Evolutionary conservation across 2,888 invertebrate genomes (phyloP), one percentile per base, ranked within the genome.

Genomic region (Steromphala cineraria): DNA sequence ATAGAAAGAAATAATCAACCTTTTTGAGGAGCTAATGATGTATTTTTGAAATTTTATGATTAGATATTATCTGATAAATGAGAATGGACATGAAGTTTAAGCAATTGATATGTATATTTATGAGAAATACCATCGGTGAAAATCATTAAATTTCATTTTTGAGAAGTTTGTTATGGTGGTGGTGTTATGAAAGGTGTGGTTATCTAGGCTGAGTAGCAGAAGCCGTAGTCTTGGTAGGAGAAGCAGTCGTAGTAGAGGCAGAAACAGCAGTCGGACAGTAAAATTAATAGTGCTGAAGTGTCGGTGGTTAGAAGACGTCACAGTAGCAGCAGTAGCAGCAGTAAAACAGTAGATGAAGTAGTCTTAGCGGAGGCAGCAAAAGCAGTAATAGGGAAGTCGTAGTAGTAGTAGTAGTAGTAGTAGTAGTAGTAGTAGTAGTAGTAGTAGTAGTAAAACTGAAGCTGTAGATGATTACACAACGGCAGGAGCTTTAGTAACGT

Each of bases 331-430:
- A 52, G 52, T 19, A 75, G 40, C 17, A 46, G 52, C 52, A 36
- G 21, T 1, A 52, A 19, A 31, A 19, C 28, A 75, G 52, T 15
- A 75, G 40, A 52, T 52, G 75, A 1, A 46, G 75, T 46, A 28
- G 40, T 56, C 7, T 1, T 56, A 24, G 7, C 7, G 8, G 24
- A 5, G 8, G 24, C 8, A 24, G 13, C 8, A 24, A 17, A 1
- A 24, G 24, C 1, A 46, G 75, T 75, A 75, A 53, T 75, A 75
- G 75, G 52, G 75, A 52, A 75, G 75, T 75, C 5, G 52, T 75
- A 75, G 75, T 75, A 52, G 75, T 46, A 75, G 75, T 75, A 75
- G 75, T 75, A 75, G 75, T 75, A 52, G 75, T 52, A 75, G 75
- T 75, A 75, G 75, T 75, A 75, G 75, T 46, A 75, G 52, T 52